Base-by-base conservation (phyloP, 2,888 invertebrate genomes). In the Stomorhina lunata region DNA sequence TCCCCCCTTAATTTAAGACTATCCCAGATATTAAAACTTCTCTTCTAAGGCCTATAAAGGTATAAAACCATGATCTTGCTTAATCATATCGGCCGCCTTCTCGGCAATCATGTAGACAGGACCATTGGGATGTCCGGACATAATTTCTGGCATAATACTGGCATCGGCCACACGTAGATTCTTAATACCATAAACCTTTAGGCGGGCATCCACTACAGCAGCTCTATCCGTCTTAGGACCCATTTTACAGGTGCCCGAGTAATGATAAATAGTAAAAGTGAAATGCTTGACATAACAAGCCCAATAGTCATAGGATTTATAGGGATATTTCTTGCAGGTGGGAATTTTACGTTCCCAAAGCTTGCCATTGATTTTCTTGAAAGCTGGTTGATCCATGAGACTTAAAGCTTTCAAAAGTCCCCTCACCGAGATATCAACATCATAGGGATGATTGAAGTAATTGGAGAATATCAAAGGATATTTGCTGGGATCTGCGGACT, bases 381-480 rank as follows among this genome's bases (percentile, higher is more conserved):
- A 93, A 1, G 92, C 92, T 0, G 89, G 88, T 0, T 93, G 93
- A 0, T 92, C 88, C 76, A 92, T 91, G 10, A 93, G 85, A 7
- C 92, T 91, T 57, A 93, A 90, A 2, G 93, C 89, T 77, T 92
- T 92, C 7, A 93, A 92, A 3, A 95, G 92, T 0, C 94, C 93
- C 4, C 92, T 92, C 0, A 95, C 91, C 5, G 95, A 89, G 0
- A 94, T 94, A 17, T 93, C 92, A 1, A 94, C 89, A 86, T 96
- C 96, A 34, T 92, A 91, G 4, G 93, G 93, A 82, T 94, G 92
- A 7, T 93, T 91, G 72, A 95, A 92, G 88, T 96, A 96, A 86
- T 95, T 95, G 2, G 95, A 93, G 84, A 94, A 93, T 77, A 96
- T 92, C 48, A 92, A 89, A 0, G 96, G 96, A 85, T 93, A 92